Conservation (phyloP, 2,797 vertebrate species). For the Microchirus variegatus region DNA sequence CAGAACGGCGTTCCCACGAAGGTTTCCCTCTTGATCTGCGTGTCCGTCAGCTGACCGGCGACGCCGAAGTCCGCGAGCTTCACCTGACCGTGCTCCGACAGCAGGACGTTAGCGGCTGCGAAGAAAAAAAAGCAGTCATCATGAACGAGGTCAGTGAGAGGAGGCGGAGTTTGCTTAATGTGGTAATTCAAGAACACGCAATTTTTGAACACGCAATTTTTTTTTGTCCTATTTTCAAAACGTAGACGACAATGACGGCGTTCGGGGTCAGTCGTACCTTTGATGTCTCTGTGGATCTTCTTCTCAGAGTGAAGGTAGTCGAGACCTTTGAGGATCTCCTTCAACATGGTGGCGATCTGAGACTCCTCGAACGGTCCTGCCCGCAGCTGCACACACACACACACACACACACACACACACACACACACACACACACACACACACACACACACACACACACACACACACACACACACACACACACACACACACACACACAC, state of each 20-base stretch:
- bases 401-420: constrained; percentile 15
- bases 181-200: no score
- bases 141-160: not conserved
- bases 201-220: no score
- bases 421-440: constrained; percentile 12
- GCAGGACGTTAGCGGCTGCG: constrained; percentile 84
- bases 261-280: constrained; percentile 74
- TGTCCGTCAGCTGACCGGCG: constrained; percentile 93
- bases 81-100: constrained; percentile 93
- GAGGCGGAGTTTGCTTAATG: no score
- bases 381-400: constrained; percentile 79
- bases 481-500: constrained; percentile 12
- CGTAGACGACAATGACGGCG: no score
- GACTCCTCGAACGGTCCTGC: constrained; percentile 91
- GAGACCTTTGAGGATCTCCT: constrained; percentile 94
- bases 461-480: constrained; percentile 20
- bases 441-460: constrained; percentile 7
- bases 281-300: constrained; percentile 96
- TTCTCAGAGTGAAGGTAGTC: constrained; percentile 97
- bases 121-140: fast-evolving
- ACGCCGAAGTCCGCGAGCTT: constrained; percentile 95
- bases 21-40: constrained; percentile 94
- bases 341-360: constrained; percentile 94
- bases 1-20: constrained; percentile 96
- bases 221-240: no score